These are phyloP conservation scores for Drosophila santomea DNA, from an alignment of 1,140 invertebrate genomes.

Conservation along the genomic window DNA sequence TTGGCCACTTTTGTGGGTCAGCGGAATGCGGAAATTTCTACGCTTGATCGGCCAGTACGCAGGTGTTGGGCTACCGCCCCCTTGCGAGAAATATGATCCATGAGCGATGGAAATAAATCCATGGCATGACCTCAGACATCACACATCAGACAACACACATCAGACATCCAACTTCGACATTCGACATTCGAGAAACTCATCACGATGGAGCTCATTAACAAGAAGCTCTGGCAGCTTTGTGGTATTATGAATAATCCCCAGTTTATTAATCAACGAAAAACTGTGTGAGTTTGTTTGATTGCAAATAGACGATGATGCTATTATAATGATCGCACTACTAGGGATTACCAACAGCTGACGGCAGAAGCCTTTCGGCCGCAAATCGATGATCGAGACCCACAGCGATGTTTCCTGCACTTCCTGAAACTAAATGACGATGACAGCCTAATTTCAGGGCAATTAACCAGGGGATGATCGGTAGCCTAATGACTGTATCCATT, in stretches of 20 bases:
- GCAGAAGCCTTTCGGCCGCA: constrained; percentile 30
- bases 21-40: constrained; percentile 69
- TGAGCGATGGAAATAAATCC: constrained; percentile 78
- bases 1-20: constrained; percentile 18
- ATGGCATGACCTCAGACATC: constrained; percentile 77
- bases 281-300: constrained; percentile 53
- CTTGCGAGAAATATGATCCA: constrained; percentile 65
- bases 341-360: constrained; percentile 58
- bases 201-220: constrained; percentile 77
- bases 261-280: constrained; percentile 74
- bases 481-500: constrained; percentile 65
- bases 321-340: constrained; percentile 79
- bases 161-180: constrained; percentile 78
- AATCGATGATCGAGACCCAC: constrained; percentile 30
- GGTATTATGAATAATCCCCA: constrained; percentile 74
- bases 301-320: constrained; percentile 78
- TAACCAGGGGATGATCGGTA: constrained; percentile 49
- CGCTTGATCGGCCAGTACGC: constrained; percentile 58
- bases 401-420: constrained; percentile 42
- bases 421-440: constrained; percentile 48
- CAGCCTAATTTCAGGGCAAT: constrained; percentile 62
- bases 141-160: neutral
- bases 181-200: constrained; percentile 66
- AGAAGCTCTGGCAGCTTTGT: constrained; percentile 68
- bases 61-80: constrained; percentile 72